Conservation (phyloP, 2,888 invertebrate genomes). For the Harpalus rufipes region DNA sequence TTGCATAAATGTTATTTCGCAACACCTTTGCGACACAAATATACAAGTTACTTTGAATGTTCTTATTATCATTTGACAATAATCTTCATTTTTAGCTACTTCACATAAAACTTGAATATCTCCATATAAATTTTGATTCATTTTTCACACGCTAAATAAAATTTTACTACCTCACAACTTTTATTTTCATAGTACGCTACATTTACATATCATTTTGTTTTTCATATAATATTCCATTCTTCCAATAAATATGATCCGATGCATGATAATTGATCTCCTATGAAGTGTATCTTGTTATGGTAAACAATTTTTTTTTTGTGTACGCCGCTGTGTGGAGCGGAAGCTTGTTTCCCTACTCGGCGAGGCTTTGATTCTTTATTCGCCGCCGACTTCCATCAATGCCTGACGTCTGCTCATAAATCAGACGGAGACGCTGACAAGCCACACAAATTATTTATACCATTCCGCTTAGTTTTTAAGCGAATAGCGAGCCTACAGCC, state of each 20-base stretch:
- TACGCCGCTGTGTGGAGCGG: slow-evolving; percentile 68
- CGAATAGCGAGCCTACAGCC: slow-evolving; percentile 71
- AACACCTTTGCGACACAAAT: too few relatives aligned
- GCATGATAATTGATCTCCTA: not conserved
- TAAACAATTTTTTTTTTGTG: slow-evolving; percentile 3
- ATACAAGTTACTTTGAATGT: too few relatives aligned
- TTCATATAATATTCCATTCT: not conserved
- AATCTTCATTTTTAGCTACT: too few relatives aligned
- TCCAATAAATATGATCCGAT: not conserved
- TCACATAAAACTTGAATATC: too few relatives aligned
- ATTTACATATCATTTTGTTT: not conserved
- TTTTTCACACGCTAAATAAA: too few relatives aligned
- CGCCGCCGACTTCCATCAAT: slow-evolving; percentile 76
- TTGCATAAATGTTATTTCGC: too few relatives aligned
- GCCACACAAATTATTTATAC: slow-evolving; percentile 75
- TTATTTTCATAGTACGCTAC: not conserved
- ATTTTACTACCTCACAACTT: too few relatives aligned
- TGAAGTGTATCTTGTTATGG: not conserved
- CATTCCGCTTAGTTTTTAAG: slow-evolving; percentile 73
- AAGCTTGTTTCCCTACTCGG: slow-evolving; percentile 69
- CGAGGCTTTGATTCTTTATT: slow-evolving; percentile 75
- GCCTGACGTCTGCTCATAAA: slow-evolving; percentile 75
- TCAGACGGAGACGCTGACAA: slow-evolving; percentile 74
- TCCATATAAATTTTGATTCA: too few relatives aligned
- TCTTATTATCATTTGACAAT: too few relatives aligned